Conservation (phyloP, 2,888 invertebrate species). For the Noctua janthina region DNA sequence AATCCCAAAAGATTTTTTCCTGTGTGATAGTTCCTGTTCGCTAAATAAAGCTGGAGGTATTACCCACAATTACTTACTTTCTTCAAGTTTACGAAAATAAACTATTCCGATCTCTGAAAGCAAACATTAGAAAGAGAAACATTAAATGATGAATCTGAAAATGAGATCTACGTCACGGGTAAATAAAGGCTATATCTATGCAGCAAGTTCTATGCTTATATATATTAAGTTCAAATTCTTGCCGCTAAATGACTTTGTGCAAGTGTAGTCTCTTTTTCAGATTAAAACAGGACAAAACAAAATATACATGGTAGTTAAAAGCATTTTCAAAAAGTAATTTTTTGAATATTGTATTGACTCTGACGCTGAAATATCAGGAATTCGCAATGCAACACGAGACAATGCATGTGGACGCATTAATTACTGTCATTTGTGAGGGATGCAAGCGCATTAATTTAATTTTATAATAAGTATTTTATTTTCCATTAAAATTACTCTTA, state of each 20-base stretch:
- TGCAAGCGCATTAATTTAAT: neutral
- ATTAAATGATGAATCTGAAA: neutral
- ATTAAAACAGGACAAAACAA: neutral
- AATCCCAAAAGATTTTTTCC: too few species aligned
- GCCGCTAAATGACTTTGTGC: neutral
- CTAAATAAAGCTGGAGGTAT: too few species aligned
- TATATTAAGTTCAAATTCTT: neutral
- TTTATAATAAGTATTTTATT: neutral
- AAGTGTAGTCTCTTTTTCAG: neutral
- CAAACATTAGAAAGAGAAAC: neutral
- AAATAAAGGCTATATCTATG: too few species aligned
- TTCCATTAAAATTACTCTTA: neutral
- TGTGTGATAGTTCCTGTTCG: too few species aligned
- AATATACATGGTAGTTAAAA: neutral
- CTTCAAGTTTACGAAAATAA: neutral
- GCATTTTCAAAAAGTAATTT: neutral
- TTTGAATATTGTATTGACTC: neutral
- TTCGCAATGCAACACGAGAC: slow-evolving; percentile 35
- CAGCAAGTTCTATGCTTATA: too few species aligned
- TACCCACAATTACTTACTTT: neutral
- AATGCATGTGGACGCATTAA: neutral
- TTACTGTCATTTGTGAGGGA: neutral
- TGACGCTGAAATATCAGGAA: neutral
- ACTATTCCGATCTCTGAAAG: neutral
- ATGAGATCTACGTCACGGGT: neutral